Evolutionary conservation across 2,888 invertebrate genomes (phyloP), one percentile per base, ranked within the genome.

Genomic region (Orthosia incerta): DNA sequence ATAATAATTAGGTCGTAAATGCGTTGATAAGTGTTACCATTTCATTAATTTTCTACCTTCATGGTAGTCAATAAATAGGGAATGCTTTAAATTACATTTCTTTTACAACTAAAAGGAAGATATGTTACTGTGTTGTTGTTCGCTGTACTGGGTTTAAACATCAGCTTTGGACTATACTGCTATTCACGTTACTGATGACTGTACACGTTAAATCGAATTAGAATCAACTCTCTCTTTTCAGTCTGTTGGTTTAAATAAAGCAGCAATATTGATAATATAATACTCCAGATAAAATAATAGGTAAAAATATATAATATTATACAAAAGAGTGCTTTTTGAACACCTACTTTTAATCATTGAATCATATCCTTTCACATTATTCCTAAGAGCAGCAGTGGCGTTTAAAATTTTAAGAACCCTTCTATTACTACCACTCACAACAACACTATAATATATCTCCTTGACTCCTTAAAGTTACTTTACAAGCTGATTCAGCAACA

Each of bases 1-100:
- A 85, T 76, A 86, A 88, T 87, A 86, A 82, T 92, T 93, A 92
- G 92, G 92, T 93, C 93, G 90, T 86, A 91, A 91, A 92, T 93
- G 93, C 93, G 93, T 93, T 91, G 92, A 89, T 85, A 89, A 87
- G 86, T 89, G 84, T 88, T 90, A 91, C 87, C 82, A 83, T 84
- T 83, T 76, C 39, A 86, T 83, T 39, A 76, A 77, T 64, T 72
- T 75, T 73, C 85, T 84, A 88, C 87, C 88, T 20, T 72, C 64
- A 74, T 73, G 76, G 83, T 84, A 86, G 82, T 80, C 85, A 88
- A 90, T 90, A 89, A 89, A 89, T 89, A 91, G 80, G 91, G 91
- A 91, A 91, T 91, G 91, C 90, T 86, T 90, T 88, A 81, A 80
- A 84, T 86, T 81, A 86, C 83, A 80, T 71, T 79, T 71, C 71